Evolutionary conservation across 2,797 vertebrate genomes (phyloP).

Genomic region (Silurus aristotelis): DNA sequence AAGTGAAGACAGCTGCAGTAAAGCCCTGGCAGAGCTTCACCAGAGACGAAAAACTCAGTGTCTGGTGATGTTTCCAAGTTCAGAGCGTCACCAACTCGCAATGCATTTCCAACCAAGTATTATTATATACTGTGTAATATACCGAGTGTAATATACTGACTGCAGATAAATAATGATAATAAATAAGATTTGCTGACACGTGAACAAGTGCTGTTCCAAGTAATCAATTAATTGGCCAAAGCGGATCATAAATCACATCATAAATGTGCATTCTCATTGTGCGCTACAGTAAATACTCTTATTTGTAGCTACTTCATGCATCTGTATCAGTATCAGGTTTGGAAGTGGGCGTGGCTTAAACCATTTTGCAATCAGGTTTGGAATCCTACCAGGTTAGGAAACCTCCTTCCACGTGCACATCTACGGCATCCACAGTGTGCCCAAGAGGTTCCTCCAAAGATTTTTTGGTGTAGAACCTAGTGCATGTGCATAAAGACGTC

Average conservation of each 20-base stretch:
- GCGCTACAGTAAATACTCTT: not conserved
- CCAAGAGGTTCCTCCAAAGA: not conserved
- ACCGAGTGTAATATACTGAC: too few species aligned
- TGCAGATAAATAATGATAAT: too few species aligned
- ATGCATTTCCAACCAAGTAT: not conserved
- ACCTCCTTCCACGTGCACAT: not conserved
- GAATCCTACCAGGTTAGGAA: not conserved
- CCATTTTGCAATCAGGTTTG: too few species aligned
- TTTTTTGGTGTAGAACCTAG: not conserved
- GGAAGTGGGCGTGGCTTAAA: not conserved
- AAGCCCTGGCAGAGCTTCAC: not conserved
- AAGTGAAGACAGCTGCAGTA: not conserved
- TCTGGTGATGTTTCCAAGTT: not conserved
- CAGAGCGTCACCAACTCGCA: not conserved
- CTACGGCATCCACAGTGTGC: not conserved
- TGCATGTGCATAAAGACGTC: not conserved
- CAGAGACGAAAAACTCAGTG: not conserved
- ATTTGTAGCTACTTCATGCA: not conserved
- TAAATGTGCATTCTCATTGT: not conserved
- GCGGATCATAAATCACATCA: not conserved
- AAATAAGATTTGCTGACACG: not conserved
- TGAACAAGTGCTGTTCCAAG: not conserved
- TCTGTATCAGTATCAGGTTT: not conserved
- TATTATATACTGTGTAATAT: too few species aligned
- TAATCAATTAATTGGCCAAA: not conserved